A percentile compares a stretch with the other conserved stretches of the same genome.
Evolutionary conservation across 1,140 invertebrate species (phyloP).

Genomic region (Heterodera schachtii): DNA sequence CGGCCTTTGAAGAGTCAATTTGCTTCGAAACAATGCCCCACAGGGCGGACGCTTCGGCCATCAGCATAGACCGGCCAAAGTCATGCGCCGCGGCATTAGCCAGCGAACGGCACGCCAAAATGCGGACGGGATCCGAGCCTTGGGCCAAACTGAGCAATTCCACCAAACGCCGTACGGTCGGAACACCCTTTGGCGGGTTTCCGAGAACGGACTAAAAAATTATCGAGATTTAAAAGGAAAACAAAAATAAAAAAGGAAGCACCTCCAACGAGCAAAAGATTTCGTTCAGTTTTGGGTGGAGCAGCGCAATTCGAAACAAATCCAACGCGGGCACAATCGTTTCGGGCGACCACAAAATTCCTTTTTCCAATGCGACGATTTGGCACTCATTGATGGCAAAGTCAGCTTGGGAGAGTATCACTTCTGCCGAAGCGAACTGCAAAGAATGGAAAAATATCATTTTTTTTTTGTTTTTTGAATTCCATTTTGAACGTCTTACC

Average conservation of each 20-base stretch:
- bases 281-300: constrained; percentile 48
- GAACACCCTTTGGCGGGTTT: constrained; percentile 26
- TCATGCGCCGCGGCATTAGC: constrained; percentile 51
- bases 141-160: constrained; percentile 43
- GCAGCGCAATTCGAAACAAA: constrained; percentile 53
- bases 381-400: constrained; percentile 39
- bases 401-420: constrained; percentile 25
- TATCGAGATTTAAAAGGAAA: background rate
- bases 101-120: constrained; percentile 55
- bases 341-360: constrained; percentile 51
- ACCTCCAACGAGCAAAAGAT: constrained; percentile 49
- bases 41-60: constrained; percentile 21
- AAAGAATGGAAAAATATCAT: background rate
- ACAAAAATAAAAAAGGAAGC: background rate
- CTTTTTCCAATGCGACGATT: constrained; percentile 37
- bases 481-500: constrained; percentile 23
- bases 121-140: constrained; percentile 35
- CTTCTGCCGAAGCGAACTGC: constrained; percentile 27
- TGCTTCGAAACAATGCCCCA: constrained; percentile 28
- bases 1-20: constrained; percentile 26
- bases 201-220: constrained; percentile 20
- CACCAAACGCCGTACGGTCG: constrained; percentile 26
- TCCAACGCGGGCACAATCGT: constrained; percentile 50
- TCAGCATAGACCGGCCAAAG: constrained; percentile 45
- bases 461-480: background rate